Base-by-base conservation (phyloP, 2,113 vertebrate species). In the Dendrocopos noguchii region DNA sequence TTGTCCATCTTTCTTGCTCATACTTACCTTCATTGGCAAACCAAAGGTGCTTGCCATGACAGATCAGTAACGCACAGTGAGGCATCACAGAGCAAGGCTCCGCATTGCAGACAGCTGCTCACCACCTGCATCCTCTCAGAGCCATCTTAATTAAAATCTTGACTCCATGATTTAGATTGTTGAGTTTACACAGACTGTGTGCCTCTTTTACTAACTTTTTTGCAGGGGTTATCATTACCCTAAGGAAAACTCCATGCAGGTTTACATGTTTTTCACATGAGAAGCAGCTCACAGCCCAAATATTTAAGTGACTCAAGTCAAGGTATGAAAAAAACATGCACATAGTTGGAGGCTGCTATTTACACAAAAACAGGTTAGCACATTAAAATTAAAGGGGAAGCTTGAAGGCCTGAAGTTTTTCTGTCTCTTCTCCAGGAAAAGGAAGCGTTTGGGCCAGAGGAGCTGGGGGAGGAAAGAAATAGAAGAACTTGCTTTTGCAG, bases 1-100 rank as follows among this genome's bases (percentile, higher is more conserved):
- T 79, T 89, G 28, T 33, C 29, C 55, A 63, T 82, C 78, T 72
- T 80, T 82, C 74, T 92, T 80, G 55, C 56, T 59, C 71, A 79
- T 94, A 59, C 50, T 70, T 79, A 39, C 74, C 78, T 92, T 60
- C 67, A 61, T 36, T 67, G 44, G 33, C 36, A 82, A 78, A 50
- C 17, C 19, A 18, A 44, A 59, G 65, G 33, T 6, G 0, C 27
- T 55, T 50, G 65, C 80, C 70, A 55, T 22, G 47, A n/a, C 63
- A 57, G 31, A 25, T 9, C 57, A 71, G 52, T 21, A 53, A 67
- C 1, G 0, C 0, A 0, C 64, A 67, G 55, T 2, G 22, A 72
- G 53, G 18, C 28, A 39, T 19, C 0, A 0, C 60, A 44, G 25
- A 88, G 19, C 36, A 9, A 42, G 24, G 31, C 64, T 66, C 27